A percentile compares a stretch with the other conserved stretches of the same genome.
Evolutionary conservation across 2,797 vertebrate genomes (phyloP).

Genomic region (Odontamblyopus lacepedii): DNA sequence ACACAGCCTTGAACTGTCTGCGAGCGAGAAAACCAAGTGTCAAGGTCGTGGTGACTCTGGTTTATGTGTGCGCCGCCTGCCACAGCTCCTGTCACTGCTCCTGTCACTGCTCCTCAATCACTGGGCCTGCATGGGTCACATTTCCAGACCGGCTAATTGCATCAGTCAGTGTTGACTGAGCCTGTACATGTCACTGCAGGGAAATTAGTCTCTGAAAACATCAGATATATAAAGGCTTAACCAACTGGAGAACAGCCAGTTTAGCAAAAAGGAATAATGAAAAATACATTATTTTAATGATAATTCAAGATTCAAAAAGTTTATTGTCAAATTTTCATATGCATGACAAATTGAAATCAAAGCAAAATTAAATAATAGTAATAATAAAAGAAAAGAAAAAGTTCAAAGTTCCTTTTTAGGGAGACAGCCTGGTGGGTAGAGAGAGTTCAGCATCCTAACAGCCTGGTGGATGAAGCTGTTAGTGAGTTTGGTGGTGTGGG

Average conservation of each 20-base stretch:
- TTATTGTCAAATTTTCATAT: too few relatives aligned
- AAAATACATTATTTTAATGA: not conserved
- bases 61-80: not conserved
- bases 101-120: conserved; percentile 22
- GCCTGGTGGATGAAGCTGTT: too few relatives aligned
- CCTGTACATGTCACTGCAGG: conserved; percentile 7
- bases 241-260: not conserved
- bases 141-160: conserved; percentile 14
- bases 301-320: too few relatives aligned
- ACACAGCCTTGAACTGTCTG: not conserved
- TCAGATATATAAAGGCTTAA: not conserved
- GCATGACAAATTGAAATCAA: too few relatives aligned
- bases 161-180: conserved; percentile 13
- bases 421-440: too few relatives aligned
- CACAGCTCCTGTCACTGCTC: conserved; percentile 12
- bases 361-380: too few relatives aligned
- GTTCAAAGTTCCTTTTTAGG: too few relatives aligned
- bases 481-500: too few relatives aligned
- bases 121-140: conserved; percentile 15
- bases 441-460: too few relatives aligned
- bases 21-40: conserved; percentile 33
- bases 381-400: too few relatives aligned
- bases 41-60: conserved; percentile 33
- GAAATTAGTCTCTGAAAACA: conserved; percentile 1
- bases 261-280: not conserved